phyloP scores from a whole-genome alignment of 2,797 vertebrate species.

The Brachymystax lenok region DNA sequence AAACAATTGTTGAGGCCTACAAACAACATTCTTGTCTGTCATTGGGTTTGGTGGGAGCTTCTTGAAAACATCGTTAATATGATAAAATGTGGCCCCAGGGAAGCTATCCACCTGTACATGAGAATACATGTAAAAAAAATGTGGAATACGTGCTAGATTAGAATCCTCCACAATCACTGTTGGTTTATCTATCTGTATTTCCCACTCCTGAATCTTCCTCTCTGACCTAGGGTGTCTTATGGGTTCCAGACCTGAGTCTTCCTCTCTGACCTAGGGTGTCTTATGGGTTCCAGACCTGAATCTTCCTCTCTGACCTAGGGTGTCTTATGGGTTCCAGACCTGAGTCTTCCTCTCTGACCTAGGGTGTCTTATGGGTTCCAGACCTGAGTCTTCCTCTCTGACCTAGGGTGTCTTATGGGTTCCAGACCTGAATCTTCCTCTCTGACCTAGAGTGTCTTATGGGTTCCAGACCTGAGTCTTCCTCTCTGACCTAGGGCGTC shows the following conservation, averaged over 20 bases:
- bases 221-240: neutral
- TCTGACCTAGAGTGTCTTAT: too few relatives aligned
- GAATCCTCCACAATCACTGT: neutral
- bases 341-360: too few relatives aligned
- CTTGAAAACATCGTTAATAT: neutral
- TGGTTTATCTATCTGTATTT: neutral
- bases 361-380: too few relatives aligned
- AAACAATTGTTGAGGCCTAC: slow-evolving; percentile 8
- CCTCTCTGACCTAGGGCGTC: too few relatives aligned
- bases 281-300: too few relatives aligned
- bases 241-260: neutral
- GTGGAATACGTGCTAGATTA: neutral
- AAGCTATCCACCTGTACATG: slow-evolving; percentile 14
- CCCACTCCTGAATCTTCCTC: neutral
- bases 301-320: too few relatives aligned
- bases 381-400: too few relatives aligned
- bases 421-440: too few relatives aligned
- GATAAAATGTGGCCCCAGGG: slow-evolving; percentile 10
- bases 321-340: too few relatives aligned
- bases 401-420: too few relatives aligned
- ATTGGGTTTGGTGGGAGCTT: neutral
- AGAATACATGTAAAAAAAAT: neutral
- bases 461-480: too few relatives aligned
- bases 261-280: too few relatives aligned
- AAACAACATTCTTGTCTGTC: neutral